Conservation (phyloP, 2,113 vertebrate genomes). For the Ochotona curzoniae region DNA sequence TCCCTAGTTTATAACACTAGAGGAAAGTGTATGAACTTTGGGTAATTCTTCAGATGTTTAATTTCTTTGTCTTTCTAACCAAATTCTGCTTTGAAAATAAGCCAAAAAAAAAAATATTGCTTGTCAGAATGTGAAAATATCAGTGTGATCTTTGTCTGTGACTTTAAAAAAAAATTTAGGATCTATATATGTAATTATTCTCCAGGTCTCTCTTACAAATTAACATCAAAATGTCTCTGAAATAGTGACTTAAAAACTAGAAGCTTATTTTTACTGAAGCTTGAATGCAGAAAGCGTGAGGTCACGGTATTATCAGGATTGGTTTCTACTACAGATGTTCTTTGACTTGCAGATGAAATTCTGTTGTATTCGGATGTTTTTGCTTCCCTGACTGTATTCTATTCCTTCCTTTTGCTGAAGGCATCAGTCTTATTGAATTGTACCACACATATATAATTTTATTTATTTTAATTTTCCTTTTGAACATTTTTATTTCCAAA, state of each 20-base stretch:
- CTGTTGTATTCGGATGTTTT: not conserved
- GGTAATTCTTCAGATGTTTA: not conserved
- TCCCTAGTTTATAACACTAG: not conserved
- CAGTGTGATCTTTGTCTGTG: not conserved
- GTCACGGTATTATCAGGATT: not conserved
- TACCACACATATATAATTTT: not conserved
- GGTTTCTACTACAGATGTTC: not conserved
- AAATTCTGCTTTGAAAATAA: not conserved
- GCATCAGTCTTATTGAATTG: not conserved
- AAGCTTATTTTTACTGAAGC: conserved; percentile 3
- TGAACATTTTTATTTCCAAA: not conserved
- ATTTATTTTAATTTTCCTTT: not conserved
- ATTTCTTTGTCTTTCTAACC: not conserved
- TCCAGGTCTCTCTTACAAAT: not conserved
- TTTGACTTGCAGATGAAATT: not conserved
- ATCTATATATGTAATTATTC: not conserved
- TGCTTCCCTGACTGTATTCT: not conserved
- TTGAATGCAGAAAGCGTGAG: not conserved
- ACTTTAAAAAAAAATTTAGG: not conserved
- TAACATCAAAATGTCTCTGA: not conserved
- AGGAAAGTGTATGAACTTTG: not conserved
- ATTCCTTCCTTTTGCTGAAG: not conserved
- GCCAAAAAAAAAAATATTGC: not conserved
- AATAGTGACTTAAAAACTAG: not conserved
- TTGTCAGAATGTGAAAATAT: not conserved